Evolutionary conservation across 92 coral and sea anemone genomes (phyloP).

Genomic region (Isaurus tuberculatus): DNA sequence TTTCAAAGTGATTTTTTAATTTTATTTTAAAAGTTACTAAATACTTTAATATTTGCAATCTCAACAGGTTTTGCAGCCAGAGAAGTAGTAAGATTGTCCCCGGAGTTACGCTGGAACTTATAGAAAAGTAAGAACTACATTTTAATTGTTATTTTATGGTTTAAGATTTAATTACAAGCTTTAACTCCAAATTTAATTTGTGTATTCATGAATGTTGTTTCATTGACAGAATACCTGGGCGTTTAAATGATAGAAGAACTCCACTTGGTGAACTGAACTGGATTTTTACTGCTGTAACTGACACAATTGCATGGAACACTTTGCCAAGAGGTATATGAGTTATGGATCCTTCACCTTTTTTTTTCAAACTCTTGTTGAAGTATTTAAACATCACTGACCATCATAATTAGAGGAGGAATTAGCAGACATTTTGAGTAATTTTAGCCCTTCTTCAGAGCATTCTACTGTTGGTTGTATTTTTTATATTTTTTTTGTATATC

Average conservation of each 20-base stretch:
- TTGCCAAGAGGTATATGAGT: constrained; percentile 99
- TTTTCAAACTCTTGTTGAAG: too few species aligned
- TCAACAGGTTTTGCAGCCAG: constrained; percentile 90
- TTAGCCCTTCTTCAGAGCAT: too few species aligned
- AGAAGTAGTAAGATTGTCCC: constrained; percentile 93
- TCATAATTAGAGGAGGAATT: too few species aligned
- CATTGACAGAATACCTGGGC: constrained; percentile 85
- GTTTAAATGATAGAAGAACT: constrained; percentile 97
- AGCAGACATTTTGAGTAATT: too few species aligned
- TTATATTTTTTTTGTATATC: too few species aligned
- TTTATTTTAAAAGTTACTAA: too few species aligned
- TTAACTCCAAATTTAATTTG: not conserved
- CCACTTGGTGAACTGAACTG: constrained; percentile 97
- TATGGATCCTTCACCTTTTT: too few species aligned
- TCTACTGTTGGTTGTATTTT: too few species aligned
- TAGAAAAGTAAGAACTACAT: constrained; percentile 81
- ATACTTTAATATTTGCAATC: not conserved
- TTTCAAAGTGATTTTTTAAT: not conserved
- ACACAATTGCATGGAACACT: constrained; percentile 97
- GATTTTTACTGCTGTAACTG: constrained; percentile 99
- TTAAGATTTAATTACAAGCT: not conserved
- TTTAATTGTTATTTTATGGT: not conserved
- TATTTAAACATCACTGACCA: too few species aligned
- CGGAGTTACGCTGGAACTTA: constrained; percentile 85
- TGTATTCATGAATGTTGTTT: not conserved